A percentile compares a stretch with the other conserved stretches of the same genome.
These are phyloP conservation scores for Tympanuchus pallidicinctus DNA, from an alignment of 2,113 vertebrate species.

Conservation along the genomic window DNA sequence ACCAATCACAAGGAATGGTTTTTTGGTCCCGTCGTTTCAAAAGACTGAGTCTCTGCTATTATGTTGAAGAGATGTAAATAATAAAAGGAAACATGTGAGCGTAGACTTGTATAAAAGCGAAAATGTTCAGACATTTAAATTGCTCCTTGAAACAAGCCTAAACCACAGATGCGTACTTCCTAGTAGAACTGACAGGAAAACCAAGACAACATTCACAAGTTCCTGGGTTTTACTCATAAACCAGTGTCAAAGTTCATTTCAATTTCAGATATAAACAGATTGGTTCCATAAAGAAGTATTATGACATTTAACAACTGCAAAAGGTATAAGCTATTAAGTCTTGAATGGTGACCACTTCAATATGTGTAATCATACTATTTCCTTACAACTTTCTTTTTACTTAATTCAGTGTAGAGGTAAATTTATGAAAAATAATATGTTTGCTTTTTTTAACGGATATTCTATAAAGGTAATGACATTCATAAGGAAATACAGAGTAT, in stretches of 20 bases:
- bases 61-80: background rate
- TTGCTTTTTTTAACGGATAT: background rate
- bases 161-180: background rate
- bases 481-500: background rate
- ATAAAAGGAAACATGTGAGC: background rate
- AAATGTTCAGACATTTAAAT: constrained; percentile 62
- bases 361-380: background rate
- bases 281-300: background rate
- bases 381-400: background rate
- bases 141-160: constrained; percentile 25
- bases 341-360: background rate
- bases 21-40: background rate
- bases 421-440: constrained; percentile 3
- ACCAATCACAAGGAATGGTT: background rate
- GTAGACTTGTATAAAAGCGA: background rate
- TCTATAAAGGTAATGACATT: background rate
- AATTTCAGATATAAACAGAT: background rate
- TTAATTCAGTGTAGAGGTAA: background rate
- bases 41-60: background rate
- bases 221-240: constrained; percentile 30
- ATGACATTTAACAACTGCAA: background rate
- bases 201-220: background rate
- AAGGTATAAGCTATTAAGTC: background rate
- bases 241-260: background rate
- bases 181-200: background rate